Base-by-base conservation (phyloP, 2,797 vertebrate species). In the Enteromius mattozi region DNA sequence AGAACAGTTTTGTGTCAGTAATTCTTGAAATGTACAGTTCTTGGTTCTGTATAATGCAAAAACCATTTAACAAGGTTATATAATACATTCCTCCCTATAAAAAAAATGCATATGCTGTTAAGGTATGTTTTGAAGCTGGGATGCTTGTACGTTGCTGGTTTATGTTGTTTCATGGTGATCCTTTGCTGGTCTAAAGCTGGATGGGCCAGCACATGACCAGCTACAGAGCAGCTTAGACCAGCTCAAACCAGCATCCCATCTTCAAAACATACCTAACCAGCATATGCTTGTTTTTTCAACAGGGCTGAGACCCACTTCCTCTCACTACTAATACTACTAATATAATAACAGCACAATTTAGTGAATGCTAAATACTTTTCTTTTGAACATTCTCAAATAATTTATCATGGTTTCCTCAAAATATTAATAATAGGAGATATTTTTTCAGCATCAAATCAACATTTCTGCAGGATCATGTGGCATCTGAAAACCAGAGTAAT, bases 51-150 rank as follows among this genome's bases (percentile, higher is more conserved):
- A 19, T 27, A 45, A 14, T 27, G 40, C n/a, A 47, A 7, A 71
- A 30, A 47, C 69, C 24, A 72, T 49, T 49, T 72, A 49, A 72
- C 8, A 10, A 17, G n/a, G n/a, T 71, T 71, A 47, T 71, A 47
- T 27, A 45, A 47, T 27, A 71, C 68, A 45, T 54, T 47, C 37
- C 37, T 37, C 6, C 6, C 37, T 37, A 6, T 37, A 6, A 37
- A 37, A 37, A 37, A 6, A 6, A 4, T 1, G 40, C 9, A 3
- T 12, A 42, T 42, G 42, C 42, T 42, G 10, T 42, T 42, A 42
- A 2, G 42, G 9, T 42, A 12, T 42, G 42, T 42, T 42, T 42
- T 42, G 42, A 42, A 42, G 42, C 42, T 45, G 42, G 10, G 12
- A 13, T 45, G 42, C 42, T 45, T 3, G 10, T 45, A 10, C 42